Conservation (phyloP, 2,797 vertebrate genomes). For the Cirrhinus molitorella region DNA sequence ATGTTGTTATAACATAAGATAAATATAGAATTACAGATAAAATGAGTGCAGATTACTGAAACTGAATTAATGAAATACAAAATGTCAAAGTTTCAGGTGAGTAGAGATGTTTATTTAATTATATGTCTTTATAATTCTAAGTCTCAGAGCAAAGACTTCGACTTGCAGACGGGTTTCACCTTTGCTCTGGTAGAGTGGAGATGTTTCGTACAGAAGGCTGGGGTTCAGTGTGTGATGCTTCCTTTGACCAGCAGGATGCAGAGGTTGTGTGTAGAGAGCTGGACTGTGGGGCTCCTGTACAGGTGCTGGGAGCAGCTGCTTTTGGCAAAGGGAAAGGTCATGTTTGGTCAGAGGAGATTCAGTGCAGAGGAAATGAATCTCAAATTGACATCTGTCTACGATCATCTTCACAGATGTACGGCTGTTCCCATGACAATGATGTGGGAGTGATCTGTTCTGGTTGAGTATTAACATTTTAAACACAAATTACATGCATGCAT, state of each 20-base stretch:
- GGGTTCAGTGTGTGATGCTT: slow-evolving; percentile 70
- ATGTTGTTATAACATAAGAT: neutral
- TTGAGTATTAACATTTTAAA: too few relatives aligned
- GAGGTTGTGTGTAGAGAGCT: slow-evolving; percentile 57
- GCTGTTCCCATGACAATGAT: slow-evolving; percentile 57
- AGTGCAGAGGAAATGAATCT: too few relatives aligned
- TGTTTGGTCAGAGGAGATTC: slow-evolving; percentile 56
- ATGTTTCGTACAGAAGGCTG: neutral
- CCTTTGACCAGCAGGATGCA: slow-evolving; percentile 64
- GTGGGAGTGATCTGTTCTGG: slow-evolving; percentile 70
- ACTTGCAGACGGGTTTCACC: neutral
- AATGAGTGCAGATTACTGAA: neutral
- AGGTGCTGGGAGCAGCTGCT: too few relatives aligned
- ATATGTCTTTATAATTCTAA: neutral
- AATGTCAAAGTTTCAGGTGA: neutral
- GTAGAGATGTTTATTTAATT: neutral
- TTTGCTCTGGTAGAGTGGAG: slow-evolving; percentile 60
- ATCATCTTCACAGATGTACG: too few relatives aligned
- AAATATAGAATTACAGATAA: neutral
- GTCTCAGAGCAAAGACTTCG: too few relatives aligned
- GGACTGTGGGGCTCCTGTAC: neutral
- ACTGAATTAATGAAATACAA: neutral
- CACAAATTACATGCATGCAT: too few relatives aligned
- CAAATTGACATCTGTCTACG: too few relatives aligned
- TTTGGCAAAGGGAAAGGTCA: too few relatives aligned